phyloP scores from a whole-genome alignment of 2,797 vertebrate species.

The Cyprinodon diabolis region DNA sequence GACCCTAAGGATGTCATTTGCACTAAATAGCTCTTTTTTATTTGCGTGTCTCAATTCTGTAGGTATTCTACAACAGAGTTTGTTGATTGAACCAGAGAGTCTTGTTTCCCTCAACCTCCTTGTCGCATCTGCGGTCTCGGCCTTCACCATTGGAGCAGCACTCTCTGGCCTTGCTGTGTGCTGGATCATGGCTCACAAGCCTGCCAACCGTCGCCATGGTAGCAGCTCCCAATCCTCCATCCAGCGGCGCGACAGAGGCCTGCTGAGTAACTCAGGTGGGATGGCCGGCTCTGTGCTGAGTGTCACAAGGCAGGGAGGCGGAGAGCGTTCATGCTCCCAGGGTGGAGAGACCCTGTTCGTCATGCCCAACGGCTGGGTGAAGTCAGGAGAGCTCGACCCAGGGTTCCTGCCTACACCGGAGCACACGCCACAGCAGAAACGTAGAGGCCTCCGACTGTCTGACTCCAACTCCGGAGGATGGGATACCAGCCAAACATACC shows the following conservation, averaged over 20 bases:
- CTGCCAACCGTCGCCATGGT: conserved; percentile 76
- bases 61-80: conserved; percentile 93
- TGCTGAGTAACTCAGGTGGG: conserved; percentile 85
- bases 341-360: conserved; percentile 89
- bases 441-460: conserved; percentile 80
- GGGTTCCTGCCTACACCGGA: conserved; percentile 94
- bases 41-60: conserved; percentile 47
- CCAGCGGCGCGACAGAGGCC: conserved; percentile 87
- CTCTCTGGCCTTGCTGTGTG: conserved; percentile 95
- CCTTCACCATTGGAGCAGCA: conserved; percentile 95
- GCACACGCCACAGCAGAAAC: conserved; percentile 95
- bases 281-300: conserved; percentile 93
- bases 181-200: conserved; percentile 95
- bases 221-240: conserved; percentile 76
- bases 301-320: conserved; percentile 82
- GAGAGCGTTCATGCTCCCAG: conserved; percentile 77
- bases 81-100: conserved; percentile 90
- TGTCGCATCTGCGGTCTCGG: conserved; percentile 92
- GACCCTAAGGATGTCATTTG: conserved; percentile 30
- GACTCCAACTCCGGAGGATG: conserved; percentile 86
- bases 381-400: conserved; percentile 90
- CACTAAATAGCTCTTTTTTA: conserved; percentile 41
- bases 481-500: conserved; percentile 92
- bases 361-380: conserved; percentile 95
- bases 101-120: conserved; percentile 94